Evolutionary conservation across 2,113 vertebrate species (phyloP), one percentile per base, ranked within the genome.

Genomic region (Elanoides forficatus): DNA sequence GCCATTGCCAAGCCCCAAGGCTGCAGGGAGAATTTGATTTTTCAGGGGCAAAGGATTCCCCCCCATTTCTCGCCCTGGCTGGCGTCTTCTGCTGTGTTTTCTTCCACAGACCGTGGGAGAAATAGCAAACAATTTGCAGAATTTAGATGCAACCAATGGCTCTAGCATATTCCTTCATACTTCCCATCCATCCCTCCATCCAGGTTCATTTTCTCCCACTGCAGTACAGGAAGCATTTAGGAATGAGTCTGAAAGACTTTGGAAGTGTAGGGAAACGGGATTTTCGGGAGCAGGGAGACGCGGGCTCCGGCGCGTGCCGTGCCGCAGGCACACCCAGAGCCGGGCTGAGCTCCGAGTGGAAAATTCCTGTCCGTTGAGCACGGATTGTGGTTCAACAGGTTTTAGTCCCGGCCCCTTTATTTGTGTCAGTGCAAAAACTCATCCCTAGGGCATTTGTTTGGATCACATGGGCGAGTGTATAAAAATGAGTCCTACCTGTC

Each of bases 381-480:
- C 26, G 65, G 91, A 97, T 96, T 97, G 97, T 79, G 81, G 97
- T 82, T 83, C 95, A 82, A 98, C 97, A 97, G 97, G 97, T 98
- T 98, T 89, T 50, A 94, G 96, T 96, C 82, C 94, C 97, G 0
- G 53, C 94, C 93, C 94, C 86, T 90, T 91, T 45, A 26, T 15
- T 81, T 81, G 36, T 90, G 90, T 91, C 93, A 87, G 92, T 78
- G 62, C 78, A 96, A 95, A 97, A 97, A 96, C 96, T 97, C 97
- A 97, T 93, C 95, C 94, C 88, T 93, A 87, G 95, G 97, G 96
- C 96, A 97, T 98, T 97, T 78, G 94, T 96, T 91, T 65, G 72
- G 95, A 92, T 98, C 97, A 98, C 97, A 95, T 98, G 97, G 88
- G 95, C 8, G 11, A 86, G 59, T 3, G 9, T 97, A 98, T 98